These are phyloP conservation scores for Sylvilagus bachmani DNA, from an alignment of 2,113 vertebrate genomes.

Conservation along the genomic window DNA sequence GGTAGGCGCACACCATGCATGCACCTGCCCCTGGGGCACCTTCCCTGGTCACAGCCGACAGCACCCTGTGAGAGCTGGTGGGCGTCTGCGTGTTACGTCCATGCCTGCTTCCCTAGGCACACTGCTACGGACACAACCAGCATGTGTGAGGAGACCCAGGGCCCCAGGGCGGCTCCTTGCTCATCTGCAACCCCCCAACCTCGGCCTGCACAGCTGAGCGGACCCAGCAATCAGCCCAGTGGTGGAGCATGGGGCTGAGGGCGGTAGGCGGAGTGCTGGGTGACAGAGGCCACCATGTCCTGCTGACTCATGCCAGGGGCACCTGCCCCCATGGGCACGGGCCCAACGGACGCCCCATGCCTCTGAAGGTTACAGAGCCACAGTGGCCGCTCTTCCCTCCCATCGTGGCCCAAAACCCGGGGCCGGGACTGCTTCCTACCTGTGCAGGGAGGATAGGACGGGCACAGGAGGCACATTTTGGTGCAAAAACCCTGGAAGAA, in stretches of 20 bases:
- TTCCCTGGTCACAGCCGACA: fast-evolving
- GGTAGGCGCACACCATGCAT: fast-evolving
- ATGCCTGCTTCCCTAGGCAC: not conserved
- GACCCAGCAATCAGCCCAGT: not conserved
- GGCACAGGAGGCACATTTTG: constrained; percentile 98
- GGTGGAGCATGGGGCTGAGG: not conserved
- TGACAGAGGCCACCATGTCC: not conserved
- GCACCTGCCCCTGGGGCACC: fast-evolving
- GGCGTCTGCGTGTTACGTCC: not conserved
- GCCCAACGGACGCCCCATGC: not conserved
- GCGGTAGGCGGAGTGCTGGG: fast-evolving
- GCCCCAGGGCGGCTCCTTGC: not conserved
- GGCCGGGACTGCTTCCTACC: constrained; percentile 86
- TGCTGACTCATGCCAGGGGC: not conserved
- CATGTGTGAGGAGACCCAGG: not conserved
- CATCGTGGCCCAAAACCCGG: not conserved
- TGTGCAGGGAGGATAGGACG: constrained; percentile 98
- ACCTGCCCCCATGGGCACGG: fast-evolving
- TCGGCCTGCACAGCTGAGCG: not conserved
- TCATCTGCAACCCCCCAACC: not conserved
- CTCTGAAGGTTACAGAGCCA: not conserved
- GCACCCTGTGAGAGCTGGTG: fast-evolving
- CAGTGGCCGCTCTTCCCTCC: not conserved
- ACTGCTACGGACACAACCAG: not conserved
- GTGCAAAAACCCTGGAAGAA: constrained; percentile 95